phyloP scores from a whole-genome alignment of 2,888 invertebrate genomes.

The Caenorhabditis panamensis region DNA sequence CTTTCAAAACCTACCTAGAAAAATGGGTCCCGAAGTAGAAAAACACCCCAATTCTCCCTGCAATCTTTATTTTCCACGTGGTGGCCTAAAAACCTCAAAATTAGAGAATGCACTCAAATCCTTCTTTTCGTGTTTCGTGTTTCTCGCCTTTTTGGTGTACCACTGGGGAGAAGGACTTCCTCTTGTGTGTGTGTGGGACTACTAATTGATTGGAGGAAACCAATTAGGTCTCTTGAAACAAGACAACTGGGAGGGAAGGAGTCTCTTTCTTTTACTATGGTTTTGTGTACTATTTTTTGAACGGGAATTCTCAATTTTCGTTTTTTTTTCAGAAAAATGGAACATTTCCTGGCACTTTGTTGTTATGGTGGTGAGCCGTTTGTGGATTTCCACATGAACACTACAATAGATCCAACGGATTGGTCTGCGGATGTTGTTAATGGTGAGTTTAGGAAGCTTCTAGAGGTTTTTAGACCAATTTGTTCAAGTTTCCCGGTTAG shows the following conservation, averaged over 20 bases:
- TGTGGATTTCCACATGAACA: constrained; percentile 63
- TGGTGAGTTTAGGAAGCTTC: constrained; percentile 19
- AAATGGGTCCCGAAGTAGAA: background rate
- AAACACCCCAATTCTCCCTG: background rate
- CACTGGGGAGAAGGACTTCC: too few species aligned
- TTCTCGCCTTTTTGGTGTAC: background rate
- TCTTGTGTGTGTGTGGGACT: background rate
- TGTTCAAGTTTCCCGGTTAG: background rate
- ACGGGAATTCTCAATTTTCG: background rate
- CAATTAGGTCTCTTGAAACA: constrained; percentile 21
- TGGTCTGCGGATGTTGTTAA: constrained; percentile 61
- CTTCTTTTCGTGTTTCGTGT: background rate
- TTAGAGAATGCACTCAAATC: background rate
- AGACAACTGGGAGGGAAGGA: background rate
- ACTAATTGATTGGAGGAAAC: constrained; percentile 45
- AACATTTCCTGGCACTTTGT: constrained; percentile 63
- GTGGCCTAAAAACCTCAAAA: too few species aligned
- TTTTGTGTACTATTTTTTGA: background rate
- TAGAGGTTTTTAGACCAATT: background rate
- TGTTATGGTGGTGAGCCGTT: constrained; percentile 68
- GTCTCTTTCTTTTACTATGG: constrained; percentile 1
- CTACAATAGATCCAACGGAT: constrained; percentile 56
- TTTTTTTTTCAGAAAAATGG: constrained; percentile 20
- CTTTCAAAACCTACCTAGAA: too few species aligned
- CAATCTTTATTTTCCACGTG: too few species aligned